Conservation (phyloP, 1,140 invertebrate genomes). For the Bombus superbus region DNA sequence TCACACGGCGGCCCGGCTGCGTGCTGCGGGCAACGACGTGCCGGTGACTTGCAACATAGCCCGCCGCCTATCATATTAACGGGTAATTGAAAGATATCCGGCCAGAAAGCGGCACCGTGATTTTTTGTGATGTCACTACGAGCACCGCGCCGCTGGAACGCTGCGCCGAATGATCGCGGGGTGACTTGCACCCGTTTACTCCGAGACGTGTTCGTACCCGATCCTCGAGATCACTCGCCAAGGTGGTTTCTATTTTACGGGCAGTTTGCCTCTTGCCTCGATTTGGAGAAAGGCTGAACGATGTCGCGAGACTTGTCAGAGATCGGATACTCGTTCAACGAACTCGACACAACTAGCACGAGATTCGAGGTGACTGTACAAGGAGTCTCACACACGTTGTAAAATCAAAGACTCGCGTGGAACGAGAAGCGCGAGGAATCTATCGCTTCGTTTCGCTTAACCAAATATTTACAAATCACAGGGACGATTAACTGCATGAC, state of each 20-base stretch:
- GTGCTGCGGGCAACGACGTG: constrained; percentile 79
- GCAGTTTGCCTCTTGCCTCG: neutral
- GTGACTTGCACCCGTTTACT: constrained; percentile 60
- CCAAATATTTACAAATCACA: neutral
- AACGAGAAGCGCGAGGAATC: neutral
- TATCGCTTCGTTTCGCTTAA: neutral
- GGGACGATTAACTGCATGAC: constrained; percentile 9
- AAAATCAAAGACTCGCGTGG: neutral
- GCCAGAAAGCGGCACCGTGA: constrained; percentile 79
- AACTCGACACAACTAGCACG: too few relatives aligned
- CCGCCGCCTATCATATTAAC: constrained; percentile 80
- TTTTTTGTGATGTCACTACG: constrained; percentile 78
- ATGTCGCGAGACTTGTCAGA: too few relatives aligned
- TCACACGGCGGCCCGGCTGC: constrained; percentile 65
- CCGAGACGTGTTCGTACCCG: constrained; percentile 4
- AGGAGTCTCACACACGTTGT: neutral
- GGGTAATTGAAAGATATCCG: constrained; percentile 83
- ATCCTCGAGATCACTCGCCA: neutral
- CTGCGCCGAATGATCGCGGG: constrained; percentile 75
- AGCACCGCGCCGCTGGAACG: constrained; percentile 37
- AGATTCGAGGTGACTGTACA: neutral
- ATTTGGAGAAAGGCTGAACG: too few relatives aligned
- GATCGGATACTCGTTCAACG: too few relatives aligned
- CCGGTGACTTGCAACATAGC: constrained; percentile 80
- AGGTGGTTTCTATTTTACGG: neutral